Evolutionary conservation across 2,888 invertebrate species (phyloP).

Genomic region (Xanthia icteritia): DNA sequence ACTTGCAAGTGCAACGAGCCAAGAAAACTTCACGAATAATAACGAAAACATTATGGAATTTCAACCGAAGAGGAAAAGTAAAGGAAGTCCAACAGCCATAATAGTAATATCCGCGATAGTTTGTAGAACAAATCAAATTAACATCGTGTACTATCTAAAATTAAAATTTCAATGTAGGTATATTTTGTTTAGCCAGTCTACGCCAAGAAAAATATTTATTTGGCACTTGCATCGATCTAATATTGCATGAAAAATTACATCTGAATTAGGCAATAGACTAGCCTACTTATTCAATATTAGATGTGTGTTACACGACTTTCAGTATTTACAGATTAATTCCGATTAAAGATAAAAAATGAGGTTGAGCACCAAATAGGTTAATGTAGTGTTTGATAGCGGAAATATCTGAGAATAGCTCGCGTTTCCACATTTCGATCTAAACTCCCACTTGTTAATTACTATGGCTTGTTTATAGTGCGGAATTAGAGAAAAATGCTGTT

Average conservation of each 20-base stretch:
- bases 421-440: constrained; percentile 56
- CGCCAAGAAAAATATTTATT: constrained; percentile 39
- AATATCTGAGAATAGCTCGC: constrained; percentile 52
- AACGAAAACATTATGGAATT: neutral
- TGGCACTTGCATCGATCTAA: constrained; percentile 22
- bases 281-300: neutral
- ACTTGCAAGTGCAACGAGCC: neutral
- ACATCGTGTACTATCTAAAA: neutral
- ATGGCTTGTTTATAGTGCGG: constrained; percentile 39
- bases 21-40: neutral
- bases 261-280: neutral
- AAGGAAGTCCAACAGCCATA: neutral
- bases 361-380: constrained; percentile 63
- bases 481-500: constrained; percentile 35
- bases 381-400: constrained; percentile 60
- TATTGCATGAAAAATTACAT: constrained; percentile 23
- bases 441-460: constrained; percentile 55
- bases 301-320: neutral
- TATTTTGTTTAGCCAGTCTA: neutral
- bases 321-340: constrained; percentile 19
- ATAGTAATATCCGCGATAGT: neutral
- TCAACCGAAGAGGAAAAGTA: neutral
- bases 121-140: neutral
- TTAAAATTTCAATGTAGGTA: neutral
- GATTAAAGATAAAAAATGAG: constrained; percentile 46